Evolutionary conservation across 2,113 vertebrate genomes (phyloP).

Genomic region (Seriola aureovittata): DNA sequence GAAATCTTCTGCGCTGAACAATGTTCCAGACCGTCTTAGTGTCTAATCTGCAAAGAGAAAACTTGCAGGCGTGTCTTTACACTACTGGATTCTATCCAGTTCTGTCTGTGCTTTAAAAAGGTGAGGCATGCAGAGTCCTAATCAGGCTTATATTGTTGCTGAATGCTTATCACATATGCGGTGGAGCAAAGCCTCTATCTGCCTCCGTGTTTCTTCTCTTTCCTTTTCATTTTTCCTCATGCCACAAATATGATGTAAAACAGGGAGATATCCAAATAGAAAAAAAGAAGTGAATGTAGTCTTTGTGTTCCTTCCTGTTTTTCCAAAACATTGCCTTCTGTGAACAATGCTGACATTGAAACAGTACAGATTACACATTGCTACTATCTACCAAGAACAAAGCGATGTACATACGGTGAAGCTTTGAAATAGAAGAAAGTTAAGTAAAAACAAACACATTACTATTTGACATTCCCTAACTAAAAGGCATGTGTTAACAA

Average conservation of each 20-base stretch:
- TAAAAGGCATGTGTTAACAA: not conserved
- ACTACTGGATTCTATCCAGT: not conserved
- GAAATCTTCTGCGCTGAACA: conserved; percentile 20
- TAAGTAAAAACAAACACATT: not conserved
- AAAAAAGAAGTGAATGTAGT: not conserved
- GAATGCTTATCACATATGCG: conserved; percentile 34
- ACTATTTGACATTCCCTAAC: not conserved
- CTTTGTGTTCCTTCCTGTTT: conserved; percentile 27
- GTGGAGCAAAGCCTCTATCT: conserved; percentile 1
- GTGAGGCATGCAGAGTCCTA: conserved; percentile 12
- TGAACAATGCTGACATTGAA: conserved; percentile 23
- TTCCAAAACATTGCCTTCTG: conserved; percentile 31
- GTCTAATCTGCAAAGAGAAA: conserved; percentile 38
- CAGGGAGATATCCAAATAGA: not conserved
- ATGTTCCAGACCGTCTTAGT: conserved; percentile 18
- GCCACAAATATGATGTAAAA: conserved; percentile 22
- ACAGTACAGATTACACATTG: conserved; percentile 15
- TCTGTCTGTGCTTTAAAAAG: conserved; percentile 12
- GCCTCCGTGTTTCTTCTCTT: conserved; percentile 4
- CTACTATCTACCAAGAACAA: conserved; percentile 10
- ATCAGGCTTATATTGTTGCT: conserved; percentile 29
- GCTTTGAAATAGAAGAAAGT: not conserved
- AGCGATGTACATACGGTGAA: conserved; percentile 14
- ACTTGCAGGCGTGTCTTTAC: conserved; percentile 21
- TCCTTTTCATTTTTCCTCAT: conserved; percentile 15